Conservation (phyloP, 2,888 invertebrate species). For the Lissonota sp. region DNA sequence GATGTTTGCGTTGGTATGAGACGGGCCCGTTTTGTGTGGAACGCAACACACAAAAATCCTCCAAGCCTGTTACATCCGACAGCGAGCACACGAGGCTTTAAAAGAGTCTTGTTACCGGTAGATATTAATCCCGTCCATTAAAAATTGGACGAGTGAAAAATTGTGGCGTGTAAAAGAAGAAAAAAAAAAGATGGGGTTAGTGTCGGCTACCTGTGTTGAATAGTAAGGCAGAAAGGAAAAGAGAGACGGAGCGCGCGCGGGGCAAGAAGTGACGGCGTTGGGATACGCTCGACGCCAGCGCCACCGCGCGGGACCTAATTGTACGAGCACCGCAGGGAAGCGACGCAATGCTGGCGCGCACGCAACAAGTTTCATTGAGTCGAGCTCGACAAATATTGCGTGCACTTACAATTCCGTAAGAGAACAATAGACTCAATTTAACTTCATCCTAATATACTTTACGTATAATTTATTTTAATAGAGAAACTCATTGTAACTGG, state of each 20-base stretch:
- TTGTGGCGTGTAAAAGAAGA: slow-evolving; percentile 76
- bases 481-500: no score
- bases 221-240: slow-evolving; percentile 48
- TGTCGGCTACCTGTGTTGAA: slow-evolving; percentile 78
- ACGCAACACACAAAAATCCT: not conserved
- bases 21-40: not conserved
- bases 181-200: slow-evolving; percentile 62
- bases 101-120: slow-evolving; percentile 83
- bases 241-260: slow-evolving; percentile 2
- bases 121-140: slow-evolving; percentile 83
- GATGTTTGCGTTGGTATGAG: not conserved
- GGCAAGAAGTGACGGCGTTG: slow-evolving; percentile 30
- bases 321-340: slow-evolving; percentile 57
- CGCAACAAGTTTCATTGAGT: no score
- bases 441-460: no score
- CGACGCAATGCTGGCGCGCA: slow-evolving; percentile 9
- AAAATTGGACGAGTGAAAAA: slow-evolving; percentile 83
- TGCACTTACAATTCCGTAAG: no score
- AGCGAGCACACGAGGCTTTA: slow-evolving; percentile 55
- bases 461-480: no score
- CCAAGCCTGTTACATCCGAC: no score
- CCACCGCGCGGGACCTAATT: slow-evolving; percentile 55
- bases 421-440: no score
- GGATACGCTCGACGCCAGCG: slow-evolving; percentile 67
- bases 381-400: no score